phyloP scores from a whole-genome alignment of 2,797 vertebrate species.

The Simalia tracyae region DNA sequence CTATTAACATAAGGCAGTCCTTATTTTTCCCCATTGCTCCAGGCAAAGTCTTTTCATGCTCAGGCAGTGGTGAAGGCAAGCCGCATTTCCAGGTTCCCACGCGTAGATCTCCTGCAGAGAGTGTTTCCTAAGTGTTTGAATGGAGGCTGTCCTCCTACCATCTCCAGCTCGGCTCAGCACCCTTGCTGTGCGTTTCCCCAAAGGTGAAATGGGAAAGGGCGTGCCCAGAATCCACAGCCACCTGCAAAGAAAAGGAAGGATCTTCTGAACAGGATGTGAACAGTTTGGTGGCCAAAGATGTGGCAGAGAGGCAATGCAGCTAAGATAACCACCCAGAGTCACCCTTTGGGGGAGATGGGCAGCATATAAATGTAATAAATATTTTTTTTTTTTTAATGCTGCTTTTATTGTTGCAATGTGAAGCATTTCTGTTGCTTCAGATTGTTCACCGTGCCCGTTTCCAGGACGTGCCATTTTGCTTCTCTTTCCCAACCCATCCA shows the following conservation, averaged over 20 bases:
- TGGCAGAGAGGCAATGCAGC: not conserved
- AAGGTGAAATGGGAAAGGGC: not conserved
- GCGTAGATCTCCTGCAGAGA: not conserved
- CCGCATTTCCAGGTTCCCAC: not conserved
- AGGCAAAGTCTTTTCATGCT: constrained; percentile 26
- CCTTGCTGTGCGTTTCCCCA: not conserved
- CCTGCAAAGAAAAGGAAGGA: not conserved
- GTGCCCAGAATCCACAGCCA: not conserved
- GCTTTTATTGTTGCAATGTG: not conserved
- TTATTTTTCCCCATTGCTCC: not conserved
- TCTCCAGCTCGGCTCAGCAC: not conserved
- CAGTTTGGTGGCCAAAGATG: not conserved
- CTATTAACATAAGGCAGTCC: not conserved
- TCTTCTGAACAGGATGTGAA: not conserved
- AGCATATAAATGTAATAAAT: no score
- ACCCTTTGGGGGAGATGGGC: no score
- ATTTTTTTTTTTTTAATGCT: no score
- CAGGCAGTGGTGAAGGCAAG: not conserved
- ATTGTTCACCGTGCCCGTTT: not conserved
- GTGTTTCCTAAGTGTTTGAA: not conserved
- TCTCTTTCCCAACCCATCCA: not conserved
- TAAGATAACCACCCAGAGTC: not conserved
- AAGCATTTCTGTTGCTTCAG: not conserved
- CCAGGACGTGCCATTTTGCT: not conserved
- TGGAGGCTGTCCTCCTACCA: not conserved